Evolutionary conservation across 2,888 invertebrate species (phyloP), one percentile per base, ranked within the genome.

Genomic region (Euspilapteryx auroguttella): DNA sequence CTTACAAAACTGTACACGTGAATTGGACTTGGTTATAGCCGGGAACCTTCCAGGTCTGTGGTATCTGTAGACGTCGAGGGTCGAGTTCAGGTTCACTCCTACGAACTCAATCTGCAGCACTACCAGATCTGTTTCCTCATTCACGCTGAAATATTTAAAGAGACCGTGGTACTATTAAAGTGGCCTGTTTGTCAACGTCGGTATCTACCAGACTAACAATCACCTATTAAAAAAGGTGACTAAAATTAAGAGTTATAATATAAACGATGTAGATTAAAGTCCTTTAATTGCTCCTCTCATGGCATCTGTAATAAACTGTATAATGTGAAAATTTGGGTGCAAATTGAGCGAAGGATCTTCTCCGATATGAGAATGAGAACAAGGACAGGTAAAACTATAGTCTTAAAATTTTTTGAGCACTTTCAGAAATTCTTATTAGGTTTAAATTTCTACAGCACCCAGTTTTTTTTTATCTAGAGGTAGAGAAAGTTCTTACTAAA

Each of bases 401-500:
- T n/a, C n/a, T n/a, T n/a, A n/a, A n/a, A n/a, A n/a, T n/a, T n/a
- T n/a, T n/a, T n/a, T n/a, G n/a, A n/a, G n/a, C n/a, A n/a, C n/a
- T n/a, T n/a, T n/a, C n/a, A n/a, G n/a, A n/a, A n/a, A n/a, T n/a
- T n/a, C n/a, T n/a, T n/a, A n/a, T n/a, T n/a, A n/a, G n/a, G n/a
- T n/a, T n/a, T n/a, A n/a, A n/a, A n/a, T n/a, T n/a, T n/a, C n/a
- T n/a, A n/a, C n/a, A n/a, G n/a, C n/a, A 20, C 9, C 20, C 20
- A 7, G 20, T 7, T 20, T 20, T 20, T 8, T 5, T 7, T 20
- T 8, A 8, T 23, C 7, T n/a, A 23, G 7, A 23, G 6, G 5
- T 5, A 23, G 11, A n/a, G 6, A 25, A 25, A 8, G 12, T 8
- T 24, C 29, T 40, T 33, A 42, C 42, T 37, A 45, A 29, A 45